Percentiles rank a stretch among this genome's conserved stretches.
phyloP scores from a whole-genome alignment of 92 coral and sea anemone genomes.

The Pocillopora grandis region DNA sequence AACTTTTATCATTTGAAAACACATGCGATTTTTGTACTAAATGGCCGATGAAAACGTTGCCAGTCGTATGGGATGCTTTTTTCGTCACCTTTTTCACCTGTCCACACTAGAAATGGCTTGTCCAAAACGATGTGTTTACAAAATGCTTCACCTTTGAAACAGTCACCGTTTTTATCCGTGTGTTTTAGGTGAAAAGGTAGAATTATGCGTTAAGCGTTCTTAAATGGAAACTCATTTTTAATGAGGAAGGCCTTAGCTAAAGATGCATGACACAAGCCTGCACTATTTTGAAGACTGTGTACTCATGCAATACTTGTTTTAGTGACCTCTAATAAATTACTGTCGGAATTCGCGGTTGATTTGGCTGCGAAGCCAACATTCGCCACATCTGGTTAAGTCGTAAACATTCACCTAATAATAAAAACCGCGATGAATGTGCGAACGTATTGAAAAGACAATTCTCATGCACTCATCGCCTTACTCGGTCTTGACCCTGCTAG shows the following conservation, averaged over 20 bases:
- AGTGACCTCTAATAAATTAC: not conserved
- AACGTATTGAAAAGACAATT: not conserved
- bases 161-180: too few species aligned
- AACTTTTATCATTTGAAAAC: not conserved
- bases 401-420: conserved; percentile 7
- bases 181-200: too few species aligned
- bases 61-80: not conserved
- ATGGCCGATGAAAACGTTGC: not conserved
- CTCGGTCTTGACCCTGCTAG: not conserved
- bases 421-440: not conserved
- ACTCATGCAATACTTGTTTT: too few species aligned
- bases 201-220: too few species aligned
- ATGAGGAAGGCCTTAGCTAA: too few species aligned
- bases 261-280: too few species aligned
- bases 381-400: conserved; percentile 22
- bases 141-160: too few species aligned
- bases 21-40: not conserved
- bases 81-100: too few species aligned
- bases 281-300: too few species aligned
- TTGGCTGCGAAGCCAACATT: not conserved
- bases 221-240: not conserved
- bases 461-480: not conserved
- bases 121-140: too few species aligned
- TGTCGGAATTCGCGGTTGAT: conserved; percentile 1
- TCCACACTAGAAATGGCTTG: too few species aligned